Percentiles rank a stretch among this genome's conserved stretches.
Evolutionary conservation across 2,888 invertebrate species (phyloP).

Genomic region (Troglohyphantes excavatus): DNA sequence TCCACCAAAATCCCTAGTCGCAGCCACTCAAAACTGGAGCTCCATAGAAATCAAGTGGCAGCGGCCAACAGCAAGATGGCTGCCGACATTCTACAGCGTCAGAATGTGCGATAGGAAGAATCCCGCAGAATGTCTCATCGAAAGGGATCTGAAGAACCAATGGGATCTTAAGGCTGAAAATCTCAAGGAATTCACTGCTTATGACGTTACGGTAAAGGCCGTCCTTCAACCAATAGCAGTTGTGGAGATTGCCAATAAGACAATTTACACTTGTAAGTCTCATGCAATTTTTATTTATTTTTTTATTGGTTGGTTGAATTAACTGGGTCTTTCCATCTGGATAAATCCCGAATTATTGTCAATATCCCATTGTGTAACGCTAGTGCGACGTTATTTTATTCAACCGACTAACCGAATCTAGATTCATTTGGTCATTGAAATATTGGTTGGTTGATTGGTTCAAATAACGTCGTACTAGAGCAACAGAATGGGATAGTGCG

Average conservation of each 20-base stretch:
- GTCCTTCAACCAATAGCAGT: slow-evolving; percentile 31
- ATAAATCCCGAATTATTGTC: too few species aligned
- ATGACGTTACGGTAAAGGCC: slow-evolving; percentile 48
- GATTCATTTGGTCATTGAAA: too few species aligned
- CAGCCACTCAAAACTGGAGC: neutral
- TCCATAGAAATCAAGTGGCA: slow-evolving; percentile 53
- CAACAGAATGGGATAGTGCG: too few species aligned
- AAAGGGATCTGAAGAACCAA: neutral
- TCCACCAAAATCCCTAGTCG: neutral
- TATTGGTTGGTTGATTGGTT: too few species aligned
- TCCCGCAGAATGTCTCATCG: neutral
- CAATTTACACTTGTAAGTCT: slow-evolving; percentile 46
- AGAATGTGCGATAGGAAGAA: slow-evolving; percentile 1
- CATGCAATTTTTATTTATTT: too few species aligned
- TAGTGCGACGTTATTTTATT: too few species aligned
- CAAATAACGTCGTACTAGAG: too few species aligned
- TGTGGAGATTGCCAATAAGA: slow-evolving; percentile 9
- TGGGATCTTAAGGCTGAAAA: neutral
- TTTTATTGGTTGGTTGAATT: too few species aligned
- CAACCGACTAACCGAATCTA: too few species aligned
- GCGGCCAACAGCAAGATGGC: slow-evolving; percentile 27
- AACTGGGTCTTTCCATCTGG: too few species aligned
- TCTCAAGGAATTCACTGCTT: slow-evolving; percentile 56
- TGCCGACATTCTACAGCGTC: slow-evolving; percentile 53
- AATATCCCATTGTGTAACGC: too few species aligned